Conservation (phyloP, 1,140 invertebrate species). For the Octopus bimaculoides region DNA sequence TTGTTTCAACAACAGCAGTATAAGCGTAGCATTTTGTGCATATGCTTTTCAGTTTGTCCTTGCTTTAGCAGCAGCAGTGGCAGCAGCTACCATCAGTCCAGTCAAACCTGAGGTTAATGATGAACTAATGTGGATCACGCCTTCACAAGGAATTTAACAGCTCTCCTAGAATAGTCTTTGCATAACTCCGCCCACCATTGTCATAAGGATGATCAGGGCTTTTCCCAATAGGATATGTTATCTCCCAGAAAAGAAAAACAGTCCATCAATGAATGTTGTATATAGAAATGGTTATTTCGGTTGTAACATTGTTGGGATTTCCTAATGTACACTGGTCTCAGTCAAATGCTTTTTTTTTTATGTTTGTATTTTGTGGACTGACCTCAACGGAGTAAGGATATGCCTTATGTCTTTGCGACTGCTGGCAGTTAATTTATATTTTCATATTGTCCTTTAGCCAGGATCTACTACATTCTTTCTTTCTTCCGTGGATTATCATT, state of each 20-base stretch:
- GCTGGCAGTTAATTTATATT: slow-evolving; percentile 22
- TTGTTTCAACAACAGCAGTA: too few relatives aligned
- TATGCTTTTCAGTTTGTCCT: not conserved
- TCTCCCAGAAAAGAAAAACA: slow-evolving; percentile 9
- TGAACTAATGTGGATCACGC: slow-evolving; percentile 17
- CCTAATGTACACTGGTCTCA: slow-evolving; percentile 1
- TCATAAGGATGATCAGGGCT: slow-evolving; percentile 12
- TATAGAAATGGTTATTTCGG: slow-evolving; percentile 19
- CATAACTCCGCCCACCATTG: slow-evolving; percentile 11
- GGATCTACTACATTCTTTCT: not conserved
- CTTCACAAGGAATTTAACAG: slow-evolving; percentile 17
- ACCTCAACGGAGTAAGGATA: slow-evolving; percentile 11
- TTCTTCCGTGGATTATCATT: slow-evolving; percentile 14
- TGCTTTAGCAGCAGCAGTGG: not conserved
- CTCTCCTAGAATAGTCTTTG: not conserved
- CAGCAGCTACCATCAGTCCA: slow-evolving; percentile 4
- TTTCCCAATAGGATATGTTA: slow-evolving; percentile 14
- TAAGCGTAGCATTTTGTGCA: too few relatives aligned
- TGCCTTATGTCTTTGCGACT: not conserved
- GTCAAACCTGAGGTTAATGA: slow-evolving; percentile 9
- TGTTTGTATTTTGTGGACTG: not conserved
- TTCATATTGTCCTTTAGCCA: slow-evolving; percentile 21
- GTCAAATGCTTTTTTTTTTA: slow-evolving; percentile 6
- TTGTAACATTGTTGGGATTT: slow-evolving; percentile 10
- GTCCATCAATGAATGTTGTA: slow-evolving; percentile 19